Conservation (phyloP, 2,113 vertebrate species). For the Xerus inauris region DNA sequence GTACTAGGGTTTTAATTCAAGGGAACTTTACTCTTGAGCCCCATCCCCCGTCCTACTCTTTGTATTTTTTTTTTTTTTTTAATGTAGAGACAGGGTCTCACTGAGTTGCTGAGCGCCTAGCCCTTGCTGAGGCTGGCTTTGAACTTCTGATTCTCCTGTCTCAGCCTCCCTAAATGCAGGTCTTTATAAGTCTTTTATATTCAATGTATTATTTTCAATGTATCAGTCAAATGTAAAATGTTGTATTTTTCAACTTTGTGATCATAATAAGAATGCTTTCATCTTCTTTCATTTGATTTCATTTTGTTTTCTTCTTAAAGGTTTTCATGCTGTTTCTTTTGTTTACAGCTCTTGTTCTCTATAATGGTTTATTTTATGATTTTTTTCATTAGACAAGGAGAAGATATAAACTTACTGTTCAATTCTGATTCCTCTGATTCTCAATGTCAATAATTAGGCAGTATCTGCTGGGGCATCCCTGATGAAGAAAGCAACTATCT, state of each 20-base stretch:
- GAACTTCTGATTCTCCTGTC: no score
- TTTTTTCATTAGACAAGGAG: not conserved
- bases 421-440: not conserved
- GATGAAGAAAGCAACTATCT: not conserved
- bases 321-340: not conserved
- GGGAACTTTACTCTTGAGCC: no score
- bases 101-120: no score
- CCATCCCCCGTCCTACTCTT: no score
- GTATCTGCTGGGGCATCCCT: not conserved
- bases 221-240: not conserved
- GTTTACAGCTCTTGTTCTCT: not conserved
- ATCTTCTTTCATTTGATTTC: not conserved
- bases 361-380: not conserved
- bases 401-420: not conserved
- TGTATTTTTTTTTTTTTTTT: no score
- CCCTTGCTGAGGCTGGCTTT: no score
- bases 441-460: not conserved
- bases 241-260: not conserved
- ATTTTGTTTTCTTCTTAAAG: not conserved
- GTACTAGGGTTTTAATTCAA: no score
- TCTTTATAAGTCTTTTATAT: not conserved
- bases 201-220: constrained; percentile 12
- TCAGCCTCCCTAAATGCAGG: no score
- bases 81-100: no score
- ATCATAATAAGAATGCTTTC: not conserved